phyloP scores from a whole-genome alignment of 2,888 invertebrate species.

The Dryococelus australis region DNA sequence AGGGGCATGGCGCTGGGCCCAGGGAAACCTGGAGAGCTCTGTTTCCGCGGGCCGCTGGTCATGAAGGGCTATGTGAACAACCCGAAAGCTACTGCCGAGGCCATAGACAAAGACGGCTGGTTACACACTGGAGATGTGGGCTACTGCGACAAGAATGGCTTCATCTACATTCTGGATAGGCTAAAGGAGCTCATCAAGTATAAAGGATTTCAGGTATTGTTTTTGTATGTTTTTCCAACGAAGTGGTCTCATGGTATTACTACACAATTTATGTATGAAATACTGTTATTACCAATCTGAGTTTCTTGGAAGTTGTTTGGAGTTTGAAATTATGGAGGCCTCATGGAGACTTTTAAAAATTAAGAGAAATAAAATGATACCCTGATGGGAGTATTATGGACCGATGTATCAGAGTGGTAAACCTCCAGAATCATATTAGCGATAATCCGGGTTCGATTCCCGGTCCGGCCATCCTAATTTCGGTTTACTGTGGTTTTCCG shows the following conservation, averaged over 20 bases:
- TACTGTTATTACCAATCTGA: too few species aligned
- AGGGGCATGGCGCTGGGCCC: not conserved
- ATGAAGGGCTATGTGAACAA: slow-evolving; percentile 85
- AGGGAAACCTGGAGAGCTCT: not conserved
- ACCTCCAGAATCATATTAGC: too few species aligned
- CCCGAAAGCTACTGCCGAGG: slow-evolving; percentile 74
- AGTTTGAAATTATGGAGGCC: too few species aligned
- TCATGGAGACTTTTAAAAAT: too few species aligned
- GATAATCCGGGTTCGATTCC: too few species aligned
- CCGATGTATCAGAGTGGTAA: too few species aligned
- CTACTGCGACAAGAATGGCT: slow-evolving; percentile 76
- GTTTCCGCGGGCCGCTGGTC: slow-evolving; percentile 23
- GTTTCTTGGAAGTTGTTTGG: too few species aligned
- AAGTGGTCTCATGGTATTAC: not conserved
- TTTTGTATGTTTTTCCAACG: too few species aligned
- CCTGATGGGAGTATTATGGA: too few species aligned
- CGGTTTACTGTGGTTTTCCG: too few species aligned
- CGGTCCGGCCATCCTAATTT: too few species aligned
- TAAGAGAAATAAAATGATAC: too few species aligned
- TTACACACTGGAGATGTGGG: slow-evolving; percentile 81
- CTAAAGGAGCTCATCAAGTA: slow-evolving; percentile 79
- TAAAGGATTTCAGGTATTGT: slow-evolving; percentile 61
- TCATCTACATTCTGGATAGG: slow-evolving; percentile 79
- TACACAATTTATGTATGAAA: not conserved
- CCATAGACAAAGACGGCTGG: slow-evolving; percentile 81